Base-by-base conservation (phyloP, 1,140 invertebrate genomes). In the Platyura marginata region DNA sequence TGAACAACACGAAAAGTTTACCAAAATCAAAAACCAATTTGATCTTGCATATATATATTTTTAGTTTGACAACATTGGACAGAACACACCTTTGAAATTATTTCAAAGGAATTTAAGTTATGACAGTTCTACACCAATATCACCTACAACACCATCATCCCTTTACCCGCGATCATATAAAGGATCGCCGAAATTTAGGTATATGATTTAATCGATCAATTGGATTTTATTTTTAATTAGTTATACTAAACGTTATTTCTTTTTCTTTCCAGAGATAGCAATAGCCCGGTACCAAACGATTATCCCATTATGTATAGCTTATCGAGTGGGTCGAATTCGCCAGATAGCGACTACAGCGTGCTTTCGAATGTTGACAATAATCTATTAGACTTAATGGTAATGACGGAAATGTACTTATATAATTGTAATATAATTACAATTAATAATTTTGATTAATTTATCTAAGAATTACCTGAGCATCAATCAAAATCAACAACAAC, bases 381-480 rank as follows among this genome's bases (percentile, higher is more conserved):
- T 45, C 55, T 81, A 3, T 60, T 70, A 40, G 76, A 79, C 44
- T 67, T 79, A 57, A 75, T 80, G 69, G 75, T 78, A 62, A 62
- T 53, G 55, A 10, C n/a, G n/a, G n/a, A n/a, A n/a, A n/a, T n/a
- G n/a, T n/a, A n/a, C n/a, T n/a, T n/a, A n/a, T n/a, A n/a, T n/a
- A n/a, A n/a, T n/a, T n/a, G n/a, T n/a, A n/a, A n/a, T n/a, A n/a
- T n/a, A n/a, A n/a, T n/a, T n/a, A n/a, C n/a, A n/a, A n/a, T n/a
- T n/a, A n/a, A n/a, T n/a, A n/a, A n/a, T n/a, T n/a, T n/a, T n/a
- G n/a, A n/a, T n/a, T n/a, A n/a, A n/a, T 23, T 43, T 41, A 21
- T 41, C 18, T 41, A 38, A 36, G 38, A 39, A 44, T 29, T 11
- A 11, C 33, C 13, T 43, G 44, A 48, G 37, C 21, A 29, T 55